Conservation (phyloP, 2,797 vertebrate genomes). For the Falco berigora region DNA sequence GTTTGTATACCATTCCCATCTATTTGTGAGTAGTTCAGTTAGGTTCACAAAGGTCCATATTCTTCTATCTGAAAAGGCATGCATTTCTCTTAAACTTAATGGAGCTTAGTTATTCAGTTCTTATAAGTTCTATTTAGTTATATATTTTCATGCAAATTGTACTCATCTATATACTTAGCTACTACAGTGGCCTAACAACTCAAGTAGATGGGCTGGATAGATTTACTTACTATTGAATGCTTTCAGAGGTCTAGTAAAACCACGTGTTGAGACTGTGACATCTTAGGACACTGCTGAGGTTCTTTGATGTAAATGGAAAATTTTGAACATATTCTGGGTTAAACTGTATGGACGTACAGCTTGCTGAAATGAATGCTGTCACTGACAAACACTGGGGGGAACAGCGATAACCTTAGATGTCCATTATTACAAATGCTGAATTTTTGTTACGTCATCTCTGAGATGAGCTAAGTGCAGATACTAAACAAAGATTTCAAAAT, state of each 20-base stretch:
- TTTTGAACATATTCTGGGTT: not conserved
- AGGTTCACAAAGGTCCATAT: not conserved
- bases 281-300: not conserved
- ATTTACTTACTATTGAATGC: not conserved
- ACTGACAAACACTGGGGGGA: not conserved
- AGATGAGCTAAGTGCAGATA: not conserved
- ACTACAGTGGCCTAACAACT: not conserved
- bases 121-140: not conserved
- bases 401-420: not conserved
- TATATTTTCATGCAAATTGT: not conserved
- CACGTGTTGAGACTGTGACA: not conserved
- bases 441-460: not conserved
- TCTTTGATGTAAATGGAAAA: not conserved
- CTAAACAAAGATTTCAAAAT: not conserved
- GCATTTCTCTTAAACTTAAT: not conserved
- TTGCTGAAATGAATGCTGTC: not conserved
- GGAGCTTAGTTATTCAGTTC: not conserved
- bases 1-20: not conserved
- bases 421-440: not conserved
- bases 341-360: not conserved
- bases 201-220: not conserved
- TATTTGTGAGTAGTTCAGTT: not conserved
- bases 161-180: not conserved
- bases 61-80: not conserved
- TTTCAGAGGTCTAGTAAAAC: not conserved